Evolutionary conservation across 2,888 invertebrate species (phyloP), one percentile per base, ranked within the genome.

Genomic region (Stenodema calcarata): DNA sequence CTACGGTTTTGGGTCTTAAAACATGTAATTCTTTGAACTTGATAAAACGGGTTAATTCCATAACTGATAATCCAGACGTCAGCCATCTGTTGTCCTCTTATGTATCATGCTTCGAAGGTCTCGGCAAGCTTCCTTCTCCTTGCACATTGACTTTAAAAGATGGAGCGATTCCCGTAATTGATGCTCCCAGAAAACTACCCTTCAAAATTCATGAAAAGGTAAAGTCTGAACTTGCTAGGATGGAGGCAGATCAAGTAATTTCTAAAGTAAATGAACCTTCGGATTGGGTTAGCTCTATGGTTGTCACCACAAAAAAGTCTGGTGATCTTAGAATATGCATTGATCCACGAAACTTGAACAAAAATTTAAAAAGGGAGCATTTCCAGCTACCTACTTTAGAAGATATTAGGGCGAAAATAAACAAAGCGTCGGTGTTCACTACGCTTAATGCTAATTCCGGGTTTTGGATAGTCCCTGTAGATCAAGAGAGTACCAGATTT

Each of bases 201-300:
- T 75, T 76, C 16, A 50, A 23, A 41, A n/a, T 86, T n/a, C 54
- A 86, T 9, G 50, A 73, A n/a, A 73, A 62, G 18, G 35, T 87
- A 4, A 84, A 84, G 78, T 12, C 16, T 14, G 84, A 83, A 84
- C 18, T 82, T 30, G 44, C 16, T 28, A 0, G 76, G 1, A 50
- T 86, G 42, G 83, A 83, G 42, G 9, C 16, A 30, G 83, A 76
- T 75, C 7, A n/a, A 44, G 78, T 44, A 16, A 87, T 76, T 2
- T 23, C 0, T 14, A 62, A 73, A 80, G 76, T 86, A 18, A 30
- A 86, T 14, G 78, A 79, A 23, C 84, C 84, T 12, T 42, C 84
- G n/a, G 84, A 84, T 12, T 83, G 84, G 84, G 84, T 83, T 7
- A 83, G 54, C n/a, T 62, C 62, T 9, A 35, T 54, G 62, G 82